Evolutionary conservation across 2,797 vertebrate genomes (phyloP).

Genomic region (Lepilemur septentrionalis): DNA sequence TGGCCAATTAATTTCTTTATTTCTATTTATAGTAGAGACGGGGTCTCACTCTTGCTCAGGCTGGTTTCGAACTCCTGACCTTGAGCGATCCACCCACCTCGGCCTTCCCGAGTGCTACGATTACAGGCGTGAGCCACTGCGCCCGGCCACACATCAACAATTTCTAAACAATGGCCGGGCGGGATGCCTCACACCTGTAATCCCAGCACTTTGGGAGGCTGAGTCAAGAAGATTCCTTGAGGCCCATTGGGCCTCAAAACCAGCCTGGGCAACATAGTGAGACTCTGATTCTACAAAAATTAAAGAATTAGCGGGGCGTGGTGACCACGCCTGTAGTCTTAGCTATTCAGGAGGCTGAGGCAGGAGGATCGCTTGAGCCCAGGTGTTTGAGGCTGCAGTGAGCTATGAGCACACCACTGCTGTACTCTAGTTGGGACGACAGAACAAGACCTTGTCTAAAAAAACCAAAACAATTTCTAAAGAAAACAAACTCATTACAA

Average conservation of each 20-base stretch:
- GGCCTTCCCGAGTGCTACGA: too few relatives aligned
- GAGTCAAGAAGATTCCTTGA: not conserved
- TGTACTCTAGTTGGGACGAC: not conserved
- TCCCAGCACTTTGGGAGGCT: not conserved
- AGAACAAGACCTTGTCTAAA: not conserved
- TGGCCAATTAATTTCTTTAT: too few relatives aligned
- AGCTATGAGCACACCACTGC: not conserved
- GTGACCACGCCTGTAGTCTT: not conserved
- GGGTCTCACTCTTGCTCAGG: too few relatives aligned
- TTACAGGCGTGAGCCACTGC: too few relatives aligned
- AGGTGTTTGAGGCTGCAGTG: not conserved
- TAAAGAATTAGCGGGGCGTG: not conserved
- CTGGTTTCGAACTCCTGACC: too few relatives aligned
- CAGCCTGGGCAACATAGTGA: not conserved
- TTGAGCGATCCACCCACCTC: too few relatives aligned
- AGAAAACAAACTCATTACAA: not conserved
- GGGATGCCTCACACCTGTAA: not conserved
- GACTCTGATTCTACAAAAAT: not conserved
- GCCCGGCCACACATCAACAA: not conserved
- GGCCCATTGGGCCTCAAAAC: not conserved
- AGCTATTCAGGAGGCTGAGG: not conserved
- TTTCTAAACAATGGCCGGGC: not conserved
- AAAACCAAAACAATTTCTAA: not conserved
- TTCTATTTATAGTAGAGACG: too few relatives aligned
- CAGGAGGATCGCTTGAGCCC: not conserved